Percentiles rank a stretch among this genome's conserved stretches.
Evolutionary conservation across 2,888 invertebrate genomes (phyloP).

Genomic region (Bibio marci): DNA sequence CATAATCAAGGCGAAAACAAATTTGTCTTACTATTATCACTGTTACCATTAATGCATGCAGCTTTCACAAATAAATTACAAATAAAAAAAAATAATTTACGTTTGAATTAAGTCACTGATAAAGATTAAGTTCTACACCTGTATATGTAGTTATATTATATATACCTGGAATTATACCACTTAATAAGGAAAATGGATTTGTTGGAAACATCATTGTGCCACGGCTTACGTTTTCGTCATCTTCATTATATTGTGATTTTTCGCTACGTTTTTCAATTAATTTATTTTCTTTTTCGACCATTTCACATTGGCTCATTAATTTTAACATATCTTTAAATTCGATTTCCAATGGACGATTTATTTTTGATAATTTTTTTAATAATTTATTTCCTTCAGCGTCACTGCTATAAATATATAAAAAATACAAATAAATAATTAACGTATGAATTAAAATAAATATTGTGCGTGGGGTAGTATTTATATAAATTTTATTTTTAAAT

Average conservation of each 20-base stretch:
- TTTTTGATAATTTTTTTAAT: constrained; percentile 41
- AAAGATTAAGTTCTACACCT: too few relatives aligned
- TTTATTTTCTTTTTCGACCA: constrained; percentile 32
- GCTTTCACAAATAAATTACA: too few relatives aligned
- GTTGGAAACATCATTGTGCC: constrained; percentile 32
- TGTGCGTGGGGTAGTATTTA: background rate
- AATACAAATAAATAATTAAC: background rate
- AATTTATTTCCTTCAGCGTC: constrained; percentile 48
- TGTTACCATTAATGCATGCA: too few relatives aligned
- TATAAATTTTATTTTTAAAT: background rate
- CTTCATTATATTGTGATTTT: background rate
- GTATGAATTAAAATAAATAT: background rate
- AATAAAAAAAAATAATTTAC: too few relatives aligned
- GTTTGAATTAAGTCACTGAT: too few relatives aligned
- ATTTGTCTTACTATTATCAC: too few relatives aligned
- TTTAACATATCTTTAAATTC: constrained; percentile 58
- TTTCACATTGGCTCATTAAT: constrained; percentile 64
- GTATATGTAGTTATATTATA: too few relatives aligned
- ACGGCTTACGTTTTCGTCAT: constrained; percentile 22
- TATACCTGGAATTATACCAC: constrained; percentile 67
- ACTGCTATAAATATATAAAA: constrained; percentile 35
- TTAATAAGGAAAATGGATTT: constrained; percentile 52
- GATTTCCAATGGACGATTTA: constrained; percentile 45
- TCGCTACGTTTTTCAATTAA: constrained; percentile 1
- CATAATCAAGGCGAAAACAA: too few relatives aligned